A percentile compares a stretch with the other conserved stretches of the same genome.
These are phyloP conservation scores for Pandemis heparana DNA, from an alignment of 2,888 invertebrate genomes.

Conservation along the genomic window DNA sequence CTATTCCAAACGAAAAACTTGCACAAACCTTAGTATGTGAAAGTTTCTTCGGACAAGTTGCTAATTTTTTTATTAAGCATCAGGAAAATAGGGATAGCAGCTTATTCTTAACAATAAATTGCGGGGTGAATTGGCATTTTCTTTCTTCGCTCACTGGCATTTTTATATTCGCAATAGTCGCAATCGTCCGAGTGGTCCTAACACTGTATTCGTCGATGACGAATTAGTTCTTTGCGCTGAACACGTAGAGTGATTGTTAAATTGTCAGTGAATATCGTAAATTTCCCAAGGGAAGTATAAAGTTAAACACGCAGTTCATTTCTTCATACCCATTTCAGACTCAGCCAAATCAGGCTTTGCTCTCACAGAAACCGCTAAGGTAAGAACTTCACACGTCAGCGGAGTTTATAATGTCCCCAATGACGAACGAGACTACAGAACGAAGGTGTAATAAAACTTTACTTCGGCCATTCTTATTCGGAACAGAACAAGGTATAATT, in stretches of 20 bases:
- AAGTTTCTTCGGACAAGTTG: background rate
- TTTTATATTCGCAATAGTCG: background rate
- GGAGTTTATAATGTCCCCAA: slow-evolving; percentile 12
- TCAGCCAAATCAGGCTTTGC: slow-evolving; percentile 13
- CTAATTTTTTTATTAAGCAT: background rate
- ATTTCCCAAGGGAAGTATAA: slow-evolving; percentile 25
- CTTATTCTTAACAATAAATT: background rate
- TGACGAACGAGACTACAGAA: background rate
- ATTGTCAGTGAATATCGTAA: slow-evolving; percentile 23
- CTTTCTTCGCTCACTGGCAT: background rate
- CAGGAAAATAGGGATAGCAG: background rate
- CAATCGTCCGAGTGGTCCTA: background rate
- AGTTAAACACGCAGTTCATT: slow-evolving; percentile 18
- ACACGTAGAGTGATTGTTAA: slow-evolving; percentile 2
- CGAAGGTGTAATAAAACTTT: background rate
- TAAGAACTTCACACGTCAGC: slow-evolving; percentile 19
- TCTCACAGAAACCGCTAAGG: slow-evolving; percentile 14
- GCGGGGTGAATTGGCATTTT: background rate
- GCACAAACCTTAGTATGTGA: background rate
- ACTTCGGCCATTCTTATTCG: background rate
- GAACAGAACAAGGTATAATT: no score
- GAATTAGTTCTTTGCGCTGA: background rate
- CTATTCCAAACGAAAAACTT: background rate
- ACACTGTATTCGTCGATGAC: background rate
- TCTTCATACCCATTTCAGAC: slow-evolving; percentile 9